Evolutionary conservation across 2,888 invertebrate genomes (phyloP).

Genomic region (Andricus curvator): DNA sequence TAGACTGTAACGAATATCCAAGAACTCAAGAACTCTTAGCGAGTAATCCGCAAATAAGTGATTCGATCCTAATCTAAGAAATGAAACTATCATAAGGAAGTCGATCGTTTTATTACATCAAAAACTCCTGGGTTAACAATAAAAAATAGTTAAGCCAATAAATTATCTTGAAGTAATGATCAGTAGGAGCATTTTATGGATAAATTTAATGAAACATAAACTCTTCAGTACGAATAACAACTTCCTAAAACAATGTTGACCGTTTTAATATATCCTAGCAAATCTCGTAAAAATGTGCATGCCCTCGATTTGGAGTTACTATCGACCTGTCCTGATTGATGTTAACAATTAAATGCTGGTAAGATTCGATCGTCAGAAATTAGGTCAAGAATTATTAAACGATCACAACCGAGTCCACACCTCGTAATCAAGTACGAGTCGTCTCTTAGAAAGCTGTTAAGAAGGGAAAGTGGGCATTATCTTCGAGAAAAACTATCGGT

Average conservation of each 20-base stretch:
- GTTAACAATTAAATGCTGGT: conserved; percentile 21
- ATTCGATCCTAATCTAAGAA: neutral
- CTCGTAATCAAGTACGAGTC: conserved; percentile 11
- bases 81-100: conserved; percentile 12
- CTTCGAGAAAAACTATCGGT: conserved; percentile 19
- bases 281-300: neutral
- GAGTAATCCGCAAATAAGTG: conserved; percentile 15
- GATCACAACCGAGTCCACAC: conserved; percentile 30
- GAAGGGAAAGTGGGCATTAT: conserved; percentile 27
- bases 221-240: neutral
- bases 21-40: neutral
- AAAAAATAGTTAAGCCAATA: neutral
- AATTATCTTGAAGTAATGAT: neutral
- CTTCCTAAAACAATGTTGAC: neutral
- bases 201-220: neutral
- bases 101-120: neutral
- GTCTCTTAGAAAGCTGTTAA: conserved; percentile 31
- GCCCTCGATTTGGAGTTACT: neutral
- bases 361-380: conserved; percentile 30
- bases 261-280: neutral
- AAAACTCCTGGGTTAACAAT: too few relatives aligned
- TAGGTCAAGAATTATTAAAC: conserved; percentile 33
- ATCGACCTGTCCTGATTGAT: neutral
- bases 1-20: conserved; percentile 3
- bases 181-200: neutral